These are phyloP conservation scores for Turritopsis dohrnii DNA, from an alignment of 30 jellyfish, hydroid and myxozoan genomes.

Conservation along the genomic window DNA sequence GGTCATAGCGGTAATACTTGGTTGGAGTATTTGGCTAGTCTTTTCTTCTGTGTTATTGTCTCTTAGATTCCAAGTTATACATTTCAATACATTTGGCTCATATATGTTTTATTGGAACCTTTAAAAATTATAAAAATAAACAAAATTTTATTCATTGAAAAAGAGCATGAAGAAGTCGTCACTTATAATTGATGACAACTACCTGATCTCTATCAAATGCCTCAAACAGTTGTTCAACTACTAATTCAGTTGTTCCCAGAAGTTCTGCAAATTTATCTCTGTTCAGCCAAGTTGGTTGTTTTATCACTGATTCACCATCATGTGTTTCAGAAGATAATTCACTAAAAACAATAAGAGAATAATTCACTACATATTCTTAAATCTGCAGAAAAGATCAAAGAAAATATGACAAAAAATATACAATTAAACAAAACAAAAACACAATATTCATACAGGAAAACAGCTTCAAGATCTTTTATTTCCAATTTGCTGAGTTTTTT, in stretches of 20 bases:
- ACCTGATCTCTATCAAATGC: conserved; percentile 85
- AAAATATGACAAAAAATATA: not conserved
- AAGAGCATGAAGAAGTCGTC: too few species aligned
- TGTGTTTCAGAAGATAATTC: conserved; percentile 48
- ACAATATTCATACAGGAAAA: conserved; percentile 40
- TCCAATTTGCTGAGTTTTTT: conserved; percentile 64
- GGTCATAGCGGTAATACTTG: too few species aligned
- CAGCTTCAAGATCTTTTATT: conserved; percentile 45
- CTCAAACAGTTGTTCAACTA: conserved; percentile 71
- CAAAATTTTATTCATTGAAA: too few species aligned
- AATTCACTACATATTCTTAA: not conserved
- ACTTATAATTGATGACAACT: too few species aligned
- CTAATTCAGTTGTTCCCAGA: conserved; percentile 63
- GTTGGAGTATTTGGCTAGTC: too few species aligned
- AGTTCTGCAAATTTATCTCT: conserved; percentile 69
- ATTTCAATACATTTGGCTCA: too few species aligned
- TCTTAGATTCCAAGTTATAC: too few species aligned
- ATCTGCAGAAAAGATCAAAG: not conserved
- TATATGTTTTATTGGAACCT: too few species aligned
- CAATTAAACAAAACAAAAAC: not conserved
- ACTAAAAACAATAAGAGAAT: conserved; percentile 11
- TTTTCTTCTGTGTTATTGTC: too few species aligned
- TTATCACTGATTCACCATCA: conserved; percentile 53
- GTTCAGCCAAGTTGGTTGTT: conserved; percentile 83
- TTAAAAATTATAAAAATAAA: too few species aligned